A percentile compares a stretch with the other conserved stretches of the same genome.
Evolutionary conservation across 2,888 invertebrate genomes (phyloP).

Genomic region (Apomyelois bistriatella): DNA sequence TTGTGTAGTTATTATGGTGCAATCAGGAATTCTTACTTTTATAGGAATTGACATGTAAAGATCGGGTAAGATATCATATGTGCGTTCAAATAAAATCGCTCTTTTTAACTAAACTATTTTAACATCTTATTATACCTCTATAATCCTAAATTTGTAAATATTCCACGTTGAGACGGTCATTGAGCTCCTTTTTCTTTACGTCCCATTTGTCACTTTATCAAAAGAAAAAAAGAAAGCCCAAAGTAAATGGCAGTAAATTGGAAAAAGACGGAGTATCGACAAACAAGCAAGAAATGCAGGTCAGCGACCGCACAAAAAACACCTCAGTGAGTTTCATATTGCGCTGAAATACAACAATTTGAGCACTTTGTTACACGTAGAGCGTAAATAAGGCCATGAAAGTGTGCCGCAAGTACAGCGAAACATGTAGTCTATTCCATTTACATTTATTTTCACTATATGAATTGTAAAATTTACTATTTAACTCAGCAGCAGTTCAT

Average conservation of each 20-base stretch:
- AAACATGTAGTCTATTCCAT: neutral
- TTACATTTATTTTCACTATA: slow-evolving; percentile 4
- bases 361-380: slow-evolving; percentile 30
- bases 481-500: neutral
- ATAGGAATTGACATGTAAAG: no score
- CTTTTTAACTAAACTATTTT: no score
- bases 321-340: slow-evolving; percentile 36
- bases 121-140: no score
- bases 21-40: no score
- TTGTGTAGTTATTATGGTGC: no score
- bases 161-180: slow-evolving; percentile 39
- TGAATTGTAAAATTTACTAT: neutral
- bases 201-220: slow-evolving; percentile 42
- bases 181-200: slow-evolving; percentile 43
- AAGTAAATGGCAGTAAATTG: slow-evolving; percentile 41
- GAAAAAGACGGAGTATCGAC: slow-evolving; percentile 31
- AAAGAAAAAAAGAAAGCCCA: slow-evolving; percentile 36
- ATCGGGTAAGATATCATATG: no score
- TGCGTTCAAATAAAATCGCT: no score
- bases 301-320: slow-evolving; percentile 51
- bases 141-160: slow-evolving; percentile 34
- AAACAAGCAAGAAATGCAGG: slow-evolving; percentile 49
- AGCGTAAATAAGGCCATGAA: slow-evolving; percentile 25
- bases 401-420: slow-evolving; percentile 24
- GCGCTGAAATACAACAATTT: slow-evolving; percentile 44